Evolutionary conservation across 2,797 vertebrate genomes (phyloP).

Genomic region (Darevskia nairensis): DNA sequence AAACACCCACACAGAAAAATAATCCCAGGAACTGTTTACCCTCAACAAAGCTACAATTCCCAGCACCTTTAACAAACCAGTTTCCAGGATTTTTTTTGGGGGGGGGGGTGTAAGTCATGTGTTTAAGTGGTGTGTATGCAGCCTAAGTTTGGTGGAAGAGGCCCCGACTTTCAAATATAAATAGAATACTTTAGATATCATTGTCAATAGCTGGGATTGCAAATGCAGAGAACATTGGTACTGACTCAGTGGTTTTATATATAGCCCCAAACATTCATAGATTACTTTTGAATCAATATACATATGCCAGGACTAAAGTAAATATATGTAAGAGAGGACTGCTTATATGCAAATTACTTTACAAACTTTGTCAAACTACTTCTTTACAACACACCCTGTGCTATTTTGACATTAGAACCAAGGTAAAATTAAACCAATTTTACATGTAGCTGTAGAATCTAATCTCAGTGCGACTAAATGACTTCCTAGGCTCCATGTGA

Average conservation of each 20-base stretch:
- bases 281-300: background rate
- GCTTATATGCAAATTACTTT: background rate
- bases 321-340: background rate
- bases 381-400: background rate
- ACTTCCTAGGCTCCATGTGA: background rate
- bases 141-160: background rate
- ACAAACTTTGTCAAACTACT: background rate
- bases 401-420: background rate
- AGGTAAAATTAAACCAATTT: background rate
- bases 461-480: background rate
- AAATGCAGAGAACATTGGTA: background rate
- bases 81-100: too few relatives aligned
- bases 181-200: too few relatives aligned
- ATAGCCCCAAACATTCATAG: background rate
- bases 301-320: background rate
- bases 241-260: background rate
- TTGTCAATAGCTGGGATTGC: background rate
- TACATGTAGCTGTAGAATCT: background rate
- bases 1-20: too few relatives aligned
- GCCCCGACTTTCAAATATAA: background rate
- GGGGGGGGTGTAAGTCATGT: too few relatives aligned
- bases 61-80: too few relatives aligned
- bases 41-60: too few relatives aligned
- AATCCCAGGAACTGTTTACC: too few relatives aligned
- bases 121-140: too few relatives aligned